Evolutionary conservation across 1,140 invertebrate species (phyloP).

Genomic region (Brachystomella parvula): DNA sequence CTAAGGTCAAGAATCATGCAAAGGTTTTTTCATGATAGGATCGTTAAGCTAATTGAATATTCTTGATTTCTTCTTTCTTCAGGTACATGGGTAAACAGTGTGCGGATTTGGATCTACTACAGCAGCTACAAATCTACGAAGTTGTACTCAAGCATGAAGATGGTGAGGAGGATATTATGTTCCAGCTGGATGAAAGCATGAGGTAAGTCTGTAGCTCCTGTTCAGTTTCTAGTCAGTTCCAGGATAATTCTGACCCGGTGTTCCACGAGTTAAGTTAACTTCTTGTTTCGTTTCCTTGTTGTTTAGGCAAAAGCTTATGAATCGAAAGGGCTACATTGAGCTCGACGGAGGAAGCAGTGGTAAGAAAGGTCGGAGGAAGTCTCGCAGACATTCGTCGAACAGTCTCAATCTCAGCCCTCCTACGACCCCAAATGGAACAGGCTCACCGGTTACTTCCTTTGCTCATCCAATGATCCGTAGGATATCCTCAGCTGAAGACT

Average conservation of each 20-base stretch:
- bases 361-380: slow-evolving; percentile 62
- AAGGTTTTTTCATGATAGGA: too few species aligned
- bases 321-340: slow-evolving; percentile 52
- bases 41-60: too few species aligned
- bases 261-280: not conserved
- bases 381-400: slow-evolving; percentile 59
- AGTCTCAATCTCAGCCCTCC: slow-evolving; percentile 20
- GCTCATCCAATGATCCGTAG: slow-evolving; percentile 30
- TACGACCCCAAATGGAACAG: slow-evolving; percentile 26
- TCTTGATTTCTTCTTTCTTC: slow-evolving; percentile 16
- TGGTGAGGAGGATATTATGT: slow-evolving; percentile 62
- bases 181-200: slow-evolving; percentile 70
- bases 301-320: slow-evolving; percentile 62
- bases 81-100: slow-evolving; percentile 85
- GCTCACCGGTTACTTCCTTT: slow-evolving; percentile 27
- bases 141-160: slow-evolving; percentile 84
- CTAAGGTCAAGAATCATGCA: slow-evolving; percentile 1
- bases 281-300: not conserved
- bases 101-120: slow-evolving; percentile 82
- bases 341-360: slow-evolving; percentile 42
- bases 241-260: not conserved
- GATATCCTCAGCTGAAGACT: slow-evolving; percentile 31
- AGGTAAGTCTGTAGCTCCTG: slow-evolving; percentile 46
- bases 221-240: not conserved
- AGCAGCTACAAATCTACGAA: slow-evolving; percentile 93